phyloP scores from a whole-genome alignment of 2,113 vertebrate species.

The Pungitius pungitius region DNA sequence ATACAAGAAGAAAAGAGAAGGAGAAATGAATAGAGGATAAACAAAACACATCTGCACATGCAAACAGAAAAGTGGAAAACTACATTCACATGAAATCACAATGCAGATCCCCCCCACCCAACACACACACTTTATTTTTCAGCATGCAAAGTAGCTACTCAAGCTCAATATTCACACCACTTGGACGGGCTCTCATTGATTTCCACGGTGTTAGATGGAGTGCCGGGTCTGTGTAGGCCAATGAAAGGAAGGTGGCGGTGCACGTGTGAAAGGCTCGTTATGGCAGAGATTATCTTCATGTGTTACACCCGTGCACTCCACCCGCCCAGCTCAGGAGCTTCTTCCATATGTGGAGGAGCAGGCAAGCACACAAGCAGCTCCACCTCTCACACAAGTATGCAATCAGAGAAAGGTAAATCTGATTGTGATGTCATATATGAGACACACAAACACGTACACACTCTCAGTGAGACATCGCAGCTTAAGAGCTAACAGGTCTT shows the following conservation, averaged over 20 bases:
- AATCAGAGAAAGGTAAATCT: conserved; percentile 62
- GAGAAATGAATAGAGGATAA: not conserved
- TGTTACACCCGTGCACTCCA: conserved; percentile 31
- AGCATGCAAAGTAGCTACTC: conserved; percentile 58
- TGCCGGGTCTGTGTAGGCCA: conserved; percentile 51
- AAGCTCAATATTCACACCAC: conserved; percentile 72
- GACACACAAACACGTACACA: conserved; percentile 26
- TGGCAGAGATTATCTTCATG: conserved; percentile 63
- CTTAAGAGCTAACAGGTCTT: conserved; percentile 67
- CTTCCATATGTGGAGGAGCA: conserved; percentile 44
- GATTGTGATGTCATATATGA: conserved; percentile 42
- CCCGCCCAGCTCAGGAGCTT: conserved; percentile 50
- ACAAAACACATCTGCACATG: not conserved
- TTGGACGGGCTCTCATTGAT: conserved; percentile 71
- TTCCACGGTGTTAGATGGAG: conserved; percentile 73
- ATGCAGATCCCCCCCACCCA: conserved; percentile 39
- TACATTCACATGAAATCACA: conserved; percentile 45
- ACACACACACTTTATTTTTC: conserved; percentile 24
- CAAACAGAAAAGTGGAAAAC: conserved; percentile 5
- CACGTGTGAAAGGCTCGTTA: conserved; percentile 60
- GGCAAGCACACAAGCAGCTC: conserved; percentile 19
- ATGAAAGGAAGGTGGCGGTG: conserved; percentile 56
- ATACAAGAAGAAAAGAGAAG: not conserved
- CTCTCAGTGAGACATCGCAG: conserved; percentile 24
- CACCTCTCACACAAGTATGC: conserved; percentile 16